Base-by-base conservation (phyloP, 2,888 invertebrate genomes). In the Oasisia sp. region DNA sequence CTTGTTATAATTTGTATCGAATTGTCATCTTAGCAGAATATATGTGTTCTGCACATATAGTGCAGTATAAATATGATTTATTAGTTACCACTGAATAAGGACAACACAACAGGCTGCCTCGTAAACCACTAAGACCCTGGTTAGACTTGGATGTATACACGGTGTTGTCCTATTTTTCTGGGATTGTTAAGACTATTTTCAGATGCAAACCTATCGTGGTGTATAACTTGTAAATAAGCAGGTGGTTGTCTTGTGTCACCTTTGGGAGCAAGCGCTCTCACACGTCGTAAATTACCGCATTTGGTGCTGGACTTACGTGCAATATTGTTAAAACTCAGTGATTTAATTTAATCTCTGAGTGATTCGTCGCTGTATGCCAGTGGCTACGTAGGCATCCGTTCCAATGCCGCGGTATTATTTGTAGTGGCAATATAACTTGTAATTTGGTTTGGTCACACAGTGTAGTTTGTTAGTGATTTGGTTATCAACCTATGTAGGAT, bases 381-480 rank as follows among this genome's bases (percentile, higher is more conserved):
- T 74, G n/a, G 74, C 74, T 74, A 74, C 74, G n/a, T 74, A 74
- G 74, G 74, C 74, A 74, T n/a, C 74, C 74, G 74, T 74, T 74
- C 74, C 74, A 74, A 74, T 74, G 74, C 74, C 74, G n/a, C 27
- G 27, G 74, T 74, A 19, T n/a, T 74, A 74, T 27, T 74, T 19
- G 74, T 74, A 74, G 74, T n/a, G 27, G 7, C 74, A 74, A 19
- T 74, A 74, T 27, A 0, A 19, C 27, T 19, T 19, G 9, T 19
- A 74, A 19, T 74, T 74, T 74, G 74, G 74, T 74, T 74, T 19
- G 74, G 7, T 19, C 74, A 74, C 74, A 27, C 27, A n/a, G 27
- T 4, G 74, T 74, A 19, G 74, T 74, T 74, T 74, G 74, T 74
- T 74, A 74, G 27, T 27, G 74, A 74, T 7, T 74, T 74, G 74